A percentile compares a stretch with the other conserved stretches of the same genome.
phyloP scores from a whole-genome alignment of 2,888 invertebrate species.

The Dione vanillae region DNA sequence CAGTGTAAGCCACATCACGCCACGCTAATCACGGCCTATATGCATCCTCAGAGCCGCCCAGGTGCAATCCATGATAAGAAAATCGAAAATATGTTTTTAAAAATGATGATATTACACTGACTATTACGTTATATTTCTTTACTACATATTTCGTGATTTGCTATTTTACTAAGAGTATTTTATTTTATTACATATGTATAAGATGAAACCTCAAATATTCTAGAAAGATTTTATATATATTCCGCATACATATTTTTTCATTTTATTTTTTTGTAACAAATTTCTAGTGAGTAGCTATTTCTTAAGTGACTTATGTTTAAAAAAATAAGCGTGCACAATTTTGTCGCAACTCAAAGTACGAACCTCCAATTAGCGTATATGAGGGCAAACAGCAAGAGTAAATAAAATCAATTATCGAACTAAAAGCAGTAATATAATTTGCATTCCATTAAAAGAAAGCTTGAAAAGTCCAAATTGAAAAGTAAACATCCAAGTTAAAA shows the following conservation, averaged over 20 bases:
- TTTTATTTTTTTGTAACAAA: not conserved
- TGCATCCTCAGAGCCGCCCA: too few relatives aligned
- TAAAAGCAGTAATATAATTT: constrained; percentile 20
- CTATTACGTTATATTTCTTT: too few relatives aligned
- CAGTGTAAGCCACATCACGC: too few relatives aligned
- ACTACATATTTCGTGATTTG: too few relatives aligned
- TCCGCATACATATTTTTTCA: not conserved
- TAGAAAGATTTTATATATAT: not conserved
- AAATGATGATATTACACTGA: too few relatives aligned
- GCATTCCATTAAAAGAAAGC: constrained; percentile 22
- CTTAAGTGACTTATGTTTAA: not conserved
- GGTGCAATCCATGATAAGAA: too few relatives aligned
- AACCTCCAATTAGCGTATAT: constrained; percentile 14
- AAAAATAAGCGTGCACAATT: not conserved
- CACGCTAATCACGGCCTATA: too few relatives aligned
- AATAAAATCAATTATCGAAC: constrained; percentile 21
- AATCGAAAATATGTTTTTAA: too few relatives aligned
- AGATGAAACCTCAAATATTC: not conserved
- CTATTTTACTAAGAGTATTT: too few relatives aligned
- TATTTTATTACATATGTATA: too few relatives aligned
- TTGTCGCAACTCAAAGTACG: constrained; percentile 6
- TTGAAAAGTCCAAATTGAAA: constrained; percentile 35
- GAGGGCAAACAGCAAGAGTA: constrained; percentile 1
- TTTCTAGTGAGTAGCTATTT: not conserved
- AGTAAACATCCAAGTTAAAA: constrained; percentile 36